Conservation (phyloP, 92 coral and sea anemone species). For the Palythoa caribaeorum region DNA sequence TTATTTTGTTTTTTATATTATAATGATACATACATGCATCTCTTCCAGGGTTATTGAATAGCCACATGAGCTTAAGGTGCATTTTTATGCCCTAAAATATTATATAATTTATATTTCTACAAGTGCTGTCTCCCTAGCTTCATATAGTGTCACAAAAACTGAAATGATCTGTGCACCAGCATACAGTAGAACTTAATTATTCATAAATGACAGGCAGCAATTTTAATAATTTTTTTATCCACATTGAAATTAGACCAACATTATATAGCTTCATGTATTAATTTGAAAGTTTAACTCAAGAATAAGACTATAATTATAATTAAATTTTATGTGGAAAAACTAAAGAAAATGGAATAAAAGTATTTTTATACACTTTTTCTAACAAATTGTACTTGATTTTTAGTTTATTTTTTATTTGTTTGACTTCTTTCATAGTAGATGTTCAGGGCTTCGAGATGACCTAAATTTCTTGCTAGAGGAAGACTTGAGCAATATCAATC, state of each 20-base stretch:
- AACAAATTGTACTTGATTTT: background rate
- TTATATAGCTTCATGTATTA: background rate
- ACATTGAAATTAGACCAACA: background rate
- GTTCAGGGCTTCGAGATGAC: conserved; percentile 61
- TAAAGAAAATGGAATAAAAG: conserved; percentile 10
- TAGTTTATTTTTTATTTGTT: background rate
- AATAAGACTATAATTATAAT: background rate
- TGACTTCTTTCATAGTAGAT: conserved; percentile 19
- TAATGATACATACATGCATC: too few relatives aligned
- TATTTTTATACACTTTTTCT: background rate
- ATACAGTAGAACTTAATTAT: background rate
- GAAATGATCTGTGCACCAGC: conserved; percentile 5
- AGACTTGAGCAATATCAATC: conserved; percentile 58
- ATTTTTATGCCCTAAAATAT: background rate
- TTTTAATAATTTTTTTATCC: background rate
- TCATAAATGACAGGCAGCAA: background rate
- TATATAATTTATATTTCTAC: background rate
- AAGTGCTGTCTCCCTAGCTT: background rate
- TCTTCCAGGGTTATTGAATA: background rate
- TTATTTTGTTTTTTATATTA: too few relatives aligned
- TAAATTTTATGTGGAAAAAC: background rate
- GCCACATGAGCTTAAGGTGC: background rate
- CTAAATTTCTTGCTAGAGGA: conserved; percentile 48
- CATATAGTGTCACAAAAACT: background rate
- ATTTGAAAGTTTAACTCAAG: background rate